Conservation (phyloP, 2,888 invertebrate genomes). For the Acronicta leporina region DNA sequence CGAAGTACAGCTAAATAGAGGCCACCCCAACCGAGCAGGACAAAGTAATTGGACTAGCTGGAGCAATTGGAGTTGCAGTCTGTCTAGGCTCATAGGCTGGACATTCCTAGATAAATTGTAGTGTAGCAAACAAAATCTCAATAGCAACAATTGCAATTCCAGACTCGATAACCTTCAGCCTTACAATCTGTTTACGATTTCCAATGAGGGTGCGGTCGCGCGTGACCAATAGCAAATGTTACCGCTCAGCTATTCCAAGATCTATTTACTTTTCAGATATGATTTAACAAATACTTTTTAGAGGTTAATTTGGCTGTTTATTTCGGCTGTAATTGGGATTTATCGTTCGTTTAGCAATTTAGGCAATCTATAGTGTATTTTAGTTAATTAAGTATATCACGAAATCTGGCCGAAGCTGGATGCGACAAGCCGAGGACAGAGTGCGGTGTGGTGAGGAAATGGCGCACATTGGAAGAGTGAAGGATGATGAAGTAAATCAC, state of each 20-base stretch:
- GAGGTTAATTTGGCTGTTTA: neutral
- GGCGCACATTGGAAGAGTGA: too few species aligned
- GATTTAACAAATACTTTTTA: neutral
- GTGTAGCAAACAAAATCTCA: slow-evolving; percentile 13
- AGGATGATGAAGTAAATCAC: too few species aligned
- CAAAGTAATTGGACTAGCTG: too few species aligned
- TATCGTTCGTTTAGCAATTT: too few species aligned
- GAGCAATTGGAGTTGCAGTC: neutral
- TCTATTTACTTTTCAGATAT: slow-evolving; percentile 12
- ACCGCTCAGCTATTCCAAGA: slow-evolving; percentile 13
- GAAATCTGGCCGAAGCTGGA: too few species aligned
- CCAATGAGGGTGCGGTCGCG: slow-evolving; percentile 26
- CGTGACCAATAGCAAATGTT: slow-evolving; percentile 40
- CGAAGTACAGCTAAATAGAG: too few species aligned
- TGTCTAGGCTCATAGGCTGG: neutral
- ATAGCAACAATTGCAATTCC: slow-evolving; percentile 37
- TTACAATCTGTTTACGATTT: slow-evolving; percentile 35
- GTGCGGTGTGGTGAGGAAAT: too few species aligned
- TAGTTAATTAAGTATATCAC: too few species aligned
- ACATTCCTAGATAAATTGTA: neutral
- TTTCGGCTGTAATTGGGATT: too few species aligned
- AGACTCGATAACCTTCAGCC: slow-evolving; percentile 50
- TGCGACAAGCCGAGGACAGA: too few species aligned
- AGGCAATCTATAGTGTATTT: too few species aligned
- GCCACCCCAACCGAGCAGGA: too few species aligned